Evolutionary conservation across 2,888 invertebrate species (phyloP).

Genomic region (Synanthedon tipuliformis): DNA sequence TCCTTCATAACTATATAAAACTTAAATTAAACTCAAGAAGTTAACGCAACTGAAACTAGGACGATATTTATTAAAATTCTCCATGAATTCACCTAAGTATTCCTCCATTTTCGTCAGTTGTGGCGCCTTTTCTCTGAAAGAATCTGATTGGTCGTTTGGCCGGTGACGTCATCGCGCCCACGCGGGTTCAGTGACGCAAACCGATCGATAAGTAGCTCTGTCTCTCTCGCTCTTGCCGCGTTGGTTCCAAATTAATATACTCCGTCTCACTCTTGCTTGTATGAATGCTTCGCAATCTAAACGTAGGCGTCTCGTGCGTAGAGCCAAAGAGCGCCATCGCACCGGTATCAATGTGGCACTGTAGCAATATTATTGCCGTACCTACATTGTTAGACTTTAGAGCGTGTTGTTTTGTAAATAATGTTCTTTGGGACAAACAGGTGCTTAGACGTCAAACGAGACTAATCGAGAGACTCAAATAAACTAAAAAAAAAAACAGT

Average conservation of each 20-base stretch:
- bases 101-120: constrained; percentile 33
- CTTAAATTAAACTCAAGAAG: background rate
- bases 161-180: constrained; percentile 67
- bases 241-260: constrained; percentile 4
- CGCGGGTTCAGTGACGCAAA: constrained; percentile 63
- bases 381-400: constrained; percentile 28
- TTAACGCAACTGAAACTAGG: background rate
- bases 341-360: constrained; percentile 28
- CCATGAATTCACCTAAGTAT: constrained; percentile 12
- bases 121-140: constrained; percentile 52
- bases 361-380: constrained; percentile 27
- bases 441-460: background rate
- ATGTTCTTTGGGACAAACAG: constrained; percentile 7
- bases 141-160: constrained; percentile 39
- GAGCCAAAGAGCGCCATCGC: constrained; percentile 28
- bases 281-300: constrained; percentile 55
- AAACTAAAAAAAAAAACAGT: background rate
- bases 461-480: background rate
- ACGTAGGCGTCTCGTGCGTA: constrained; percentile 64
- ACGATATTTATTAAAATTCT: constrained; percentile 7
- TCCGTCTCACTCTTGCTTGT: constrained; percentile 35
- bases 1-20: background rate
- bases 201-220: constrained; percentile 46
- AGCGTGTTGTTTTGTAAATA: constrained; percentile 45
- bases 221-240: constrained; percentile 22